Evolutionary conservation across 2,797 vertebrate species (phyloP), one percentile per base, ranked within the genome.

Genomic region (Staurois parvus): DNA sequence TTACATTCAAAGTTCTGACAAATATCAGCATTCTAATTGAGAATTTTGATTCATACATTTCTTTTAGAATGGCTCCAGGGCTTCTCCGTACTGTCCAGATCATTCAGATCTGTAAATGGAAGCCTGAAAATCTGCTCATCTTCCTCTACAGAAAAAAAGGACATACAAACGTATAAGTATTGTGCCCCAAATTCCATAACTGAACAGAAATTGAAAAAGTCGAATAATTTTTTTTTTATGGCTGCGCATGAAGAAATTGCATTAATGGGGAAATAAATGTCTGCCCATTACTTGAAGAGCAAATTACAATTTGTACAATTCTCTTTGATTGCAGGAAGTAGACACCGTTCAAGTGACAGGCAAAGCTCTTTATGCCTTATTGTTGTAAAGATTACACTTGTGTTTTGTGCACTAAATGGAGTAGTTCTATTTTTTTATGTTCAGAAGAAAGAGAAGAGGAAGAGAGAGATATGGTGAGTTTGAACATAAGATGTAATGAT

Each of bases 401-500:
- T 66, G 40, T 75, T 48, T 52, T 68, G 30, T 30, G 30, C 68
- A 59, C 68, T 87, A 83, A 74, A 74, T 79, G 45, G 66, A 83
- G 42, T 40, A 24, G 17, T 69, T 81, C 29, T n/a, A 75, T 32
- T 69, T 76, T 85, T 81, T 64, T 30, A n/a, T 69, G 32, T 62
- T 45, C 37, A 72, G 56, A 77, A 70, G 69, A 73, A 72, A 32
- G 28, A 40, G 3, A 24, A 19, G n/a, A 67, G 74, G 26, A 56
- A 70, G 52, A 68, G 37, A 19, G 66, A 79, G 24, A 81, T 70
- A 69, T 72, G 67, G 67, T 34, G 67, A 83, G 26, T 67, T 68
- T 72, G 81, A 69, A 78, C 45, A 74, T 79, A 79, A 83, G 78
- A 87, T 52, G 48, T 77, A 83, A 79, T 87, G 85, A 83, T 87